Evolutionary conservation across 2,888 invertebrate genomes (phyloP), one percentile per base, ranked within the genome.

Genomic region (Fragum fragum): DNA sequence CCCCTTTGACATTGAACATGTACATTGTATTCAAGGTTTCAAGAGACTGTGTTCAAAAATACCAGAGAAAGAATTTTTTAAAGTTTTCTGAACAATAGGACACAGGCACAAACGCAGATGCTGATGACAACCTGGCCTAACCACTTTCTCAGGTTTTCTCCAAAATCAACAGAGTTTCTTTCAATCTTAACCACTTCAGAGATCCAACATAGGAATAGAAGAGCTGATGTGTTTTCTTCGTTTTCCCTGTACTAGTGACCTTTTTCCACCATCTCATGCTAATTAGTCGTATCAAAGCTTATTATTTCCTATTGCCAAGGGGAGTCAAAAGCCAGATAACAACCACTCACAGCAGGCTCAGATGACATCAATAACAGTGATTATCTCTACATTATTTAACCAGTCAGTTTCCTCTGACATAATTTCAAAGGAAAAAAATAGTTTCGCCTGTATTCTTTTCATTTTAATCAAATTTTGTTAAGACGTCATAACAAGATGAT

Each of bases 291-390:
- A 66, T 66, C 66, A 66, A 66, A 66, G 66, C 39, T 39, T 39
- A 66, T 66, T 66, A 66, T 66, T 66, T 66, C 66, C 66, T 66
- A 66, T 66, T 66, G 66, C 66, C 66, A 23, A 66, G 66, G 66
- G 66, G 66, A 26, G 66, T 42, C 42, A 42, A 42, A 66, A 14
- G 47, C 47, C 18, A 47, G 47, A 47, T 47, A 47, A 42, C 42
- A 42, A 23, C 23, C 23, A n/a, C 66, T 61, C 61, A 47, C 47
- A 47, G 47, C 16, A 14, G 47, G 47, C 47, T 61, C 16, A 6
- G 66, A 66, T 66, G 66, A 66, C 66, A 66, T 66, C 66, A 66
- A 66, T 66, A 66, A 47, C 47, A 23, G 23, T 57, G 57, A 57
- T 57, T 57, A 57, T 26, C 57, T 57, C 23, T 23, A 26, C 9